These are phyloP conservation scores for Brachycybe producta DNA, from an alignment of 2,888 invertebrate genomes.

Conservation along the genomic window DNA sequence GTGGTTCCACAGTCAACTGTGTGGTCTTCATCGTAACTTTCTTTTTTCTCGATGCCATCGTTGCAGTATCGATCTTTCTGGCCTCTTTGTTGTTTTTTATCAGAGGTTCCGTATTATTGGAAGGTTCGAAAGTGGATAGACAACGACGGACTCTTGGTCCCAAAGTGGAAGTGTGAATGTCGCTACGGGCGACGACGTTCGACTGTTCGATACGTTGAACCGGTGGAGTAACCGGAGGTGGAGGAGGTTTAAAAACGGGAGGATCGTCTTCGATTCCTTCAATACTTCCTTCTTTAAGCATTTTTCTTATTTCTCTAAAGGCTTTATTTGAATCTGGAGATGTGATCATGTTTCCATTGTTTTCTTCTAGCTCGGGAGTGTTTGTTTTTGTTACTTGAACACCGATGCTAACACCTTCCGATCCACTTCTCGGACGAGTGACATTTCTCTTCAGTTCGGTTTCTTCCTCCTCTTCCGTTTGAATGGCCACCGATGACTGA, in stretches of 20 bases:
- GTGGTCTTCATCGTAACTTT: too few relatives aligned
- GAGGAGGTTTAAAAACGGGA: conserved; percentile 47
- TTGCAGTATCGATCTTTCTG: too few relatives aligned
- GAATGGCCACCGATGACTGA: conserved; percentile 8
- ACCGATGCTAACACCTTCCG: background rate
- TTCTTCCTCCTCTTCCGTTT: background rate
- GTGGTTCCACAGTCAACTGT: too few relatives aligned
- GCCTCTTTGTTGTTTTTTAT: too few relatives aligned
- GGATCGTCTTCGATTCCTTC: conserved; percentile 39
- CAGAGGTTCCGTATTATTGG: background rate
- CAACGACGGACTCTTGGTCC: conserved; percentile 1
- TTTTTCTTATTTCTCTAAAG: conserved; percentile 63
- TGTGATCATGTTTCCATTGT: too few relatives aligned
- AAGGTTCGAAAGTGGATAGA: conserved; percentile 1
- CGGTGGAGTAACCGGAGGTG: conserved; percentile 47
- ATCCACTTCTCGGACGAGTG: background rate
- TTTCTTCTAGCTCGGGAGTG: background rate
- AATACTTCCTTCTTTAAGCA: conserved; percentile 55
- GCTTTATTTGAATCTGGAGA: too few relatives aligned
- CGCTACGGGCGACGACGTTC: background rate
- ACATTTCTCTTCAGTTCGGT: too few relatives aligned
- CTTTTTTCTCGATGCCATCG: too few relatives aligned
- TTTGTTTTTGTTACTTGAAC: background rate
- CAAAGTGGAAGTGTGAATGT: too few relatives aligned
- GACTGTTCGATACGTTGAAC: conserved; percentile 26